These are phyloP conservation scores for Pelobates cultripes DNA, from an alignment of 2,797 vertebrate genomes.

Conservation along the genomic window DNA sequence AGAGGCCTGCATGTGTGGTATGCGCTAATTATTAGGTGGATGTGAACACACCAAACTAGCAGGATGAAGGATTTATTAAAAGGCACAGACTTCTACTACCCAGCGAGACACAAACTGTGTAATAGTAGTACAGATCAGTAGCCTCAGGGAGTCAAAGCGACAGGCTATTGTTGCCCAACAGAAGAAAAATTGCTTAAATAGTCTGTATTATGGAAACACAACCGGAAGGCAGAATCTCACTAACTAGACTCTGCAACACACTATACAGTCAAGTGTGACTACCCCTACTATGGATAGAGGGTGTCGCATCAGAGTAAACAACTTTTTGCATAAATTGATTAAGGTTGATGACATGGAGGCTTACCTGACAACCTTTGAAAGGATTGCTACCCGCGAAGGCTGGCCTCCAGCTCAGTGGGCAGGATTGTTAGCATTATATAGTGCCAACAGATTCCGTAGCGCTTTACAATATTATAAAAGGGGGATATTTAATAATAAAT, in stretches of 20 bases:
- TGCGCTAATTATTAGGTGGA: background rate
- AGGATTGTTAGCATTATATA: background rate
- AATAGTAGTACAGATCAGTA: background rate
- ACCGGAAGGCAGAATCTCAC: background rate
- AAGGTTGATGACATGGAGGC: background rate
- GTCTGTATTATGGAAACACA: background rate
- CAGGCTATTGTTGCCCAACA: background rate
- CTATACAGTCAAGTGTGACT: background rate
- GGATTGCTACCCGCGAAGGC: background rate
- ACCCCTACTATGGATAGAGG: background rate
- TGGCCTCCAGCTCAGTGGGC: background rate
- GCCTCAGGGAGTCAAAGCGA: background rate
- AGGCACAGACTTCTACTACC: background rate
- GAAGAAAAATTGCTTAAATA: background rate
- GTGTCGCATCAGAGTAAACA: background rate
- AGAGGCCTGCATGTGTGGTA: background rate
- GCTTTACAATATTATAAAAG: too few relatives aligned
- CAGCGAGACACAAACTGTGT: background rate
- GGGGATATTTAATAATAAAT: too few relatives aligned
- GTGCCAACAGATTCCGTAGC: too few relatives aligned
- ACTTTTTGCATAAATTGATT: background rate
- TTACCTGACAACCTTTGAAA: constrained; percentile 1
- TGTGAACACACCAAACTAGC: background rate
- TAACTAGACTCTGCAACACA: background rate
- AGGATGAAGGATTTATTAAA: background rate